Base-by-base conservation (phyloP, 2,797 vertebrate genomes). In the Rhincodon typus region DNA sequence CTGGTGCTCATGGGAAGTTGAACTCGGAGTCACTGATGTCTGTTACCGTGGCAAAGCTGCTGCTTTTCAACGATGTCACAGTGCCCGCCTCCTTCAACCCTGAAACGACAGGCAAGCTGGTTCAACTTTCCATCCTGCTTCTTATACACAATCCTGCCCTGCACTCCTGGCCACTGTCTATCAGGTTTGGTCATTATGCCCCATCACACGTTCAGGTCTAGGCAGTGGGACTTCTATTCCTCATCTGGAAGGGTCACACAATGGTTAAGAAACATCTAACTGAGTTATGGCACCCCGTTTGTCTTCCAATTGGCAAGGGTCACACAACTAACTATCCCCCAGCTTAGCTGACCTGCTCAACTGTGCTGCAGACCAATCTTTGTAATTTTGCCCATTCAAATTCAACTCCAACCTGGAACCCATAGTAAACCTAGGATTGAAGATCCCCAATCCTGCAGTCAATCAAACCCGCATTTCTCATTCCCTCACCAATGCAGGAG, bases 1-100 rank as follows among this genome's bases (percentile, higher is more conserved):
- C 13, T 21, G 27, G 13, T 72, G 69, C 17, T 95, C 94, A 95
- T 34, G 70, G 94, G 17, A 95, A 95, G 53, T 95, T 95, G 23
- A 95, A 72, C 30, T 95, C 94, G 17, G 94, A 95, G 25, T 95
- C 94, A n/a, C 94, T 95, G 46, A 95, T 77, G 46, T 95, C 94
- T 25, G 94, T 95, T 7, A 95, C 94, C 17, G 94, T 95, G 46
- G 94, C 94, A 53, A 95, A 95, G 10, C 94, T 95, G 94, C 70
- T 95, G 70, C 94, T 95, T 46, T 77, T 95, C 70, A 95, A 8
- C 2, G 94, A 77, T 19, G 42, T 53, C 13, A 1, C 72, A 12
- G 46, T 34, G 50, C 42, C 46, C 0, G 70, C 46, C 70, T 95
- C 94, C 50, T 95, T 95, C 70, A 53, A 46, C 94, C 94, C 94